Conservation (phyloP, 2,888 invertebrate genomes). For the Sisyra nigra region DNA sequence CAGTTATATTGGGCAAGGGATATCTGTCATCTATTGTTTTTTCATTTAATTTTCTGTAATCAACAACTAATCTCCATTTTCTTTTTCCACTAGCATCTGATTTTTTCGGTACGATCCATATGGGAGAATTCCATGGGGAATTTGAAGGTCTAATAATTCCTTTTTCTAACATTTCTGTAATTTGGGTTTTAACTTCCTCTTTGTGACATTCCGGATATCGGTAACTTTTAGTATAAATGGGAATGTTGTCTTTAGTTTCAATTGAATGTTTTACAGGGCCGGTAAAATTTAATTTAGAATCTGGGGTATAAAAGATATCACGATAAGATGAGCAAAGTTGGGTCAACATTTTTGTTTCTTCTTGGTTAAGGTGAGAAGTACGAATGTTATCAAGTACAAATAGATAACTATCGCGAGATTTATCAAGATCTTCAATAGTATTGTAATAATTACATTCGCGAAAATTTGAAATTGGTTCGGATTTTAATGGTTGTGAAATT, state of each 20-base stretch:
- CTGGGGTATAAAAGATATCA: background rate
- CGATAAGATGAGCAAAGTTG: background rate
- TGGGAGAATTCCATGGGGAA: constrained; percentile 14
- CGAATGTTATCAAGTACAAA: background rate
- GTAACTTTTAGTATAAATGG: no score
- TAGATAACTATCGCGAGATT: background rate
- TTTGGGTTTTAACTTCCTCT: constrained; percentile 15
- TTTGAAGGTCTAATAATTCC: constrained; percentile 13
- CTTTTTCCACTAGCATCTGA: constrained; percentile 12
- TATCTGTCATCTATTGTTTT: constrained; percentile 13
- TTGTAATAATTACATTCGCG: background rate
- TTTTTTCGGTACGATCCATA: constrained; percentile 16
- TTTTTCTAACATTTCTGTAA: no score
- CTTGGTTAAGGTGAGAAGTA: background rate
- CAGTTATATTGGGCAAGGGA: no score
- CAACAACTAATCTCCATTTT: constrained; percentile 15
- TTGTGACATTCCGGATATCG: constrained; percentile 16
- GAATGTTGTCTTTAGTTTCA: no score
- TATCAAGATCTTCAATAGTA: background rate
- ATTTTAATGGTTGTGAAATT: background rate
- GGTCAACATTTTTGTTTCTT: background rate
- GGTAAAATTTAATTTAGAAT: constrained; percentile 9
- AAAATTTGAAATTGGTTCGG: no score
- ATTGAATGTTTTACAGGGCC: constrained; percentile 12
- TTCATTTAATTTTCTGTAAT: constrained; percentile 15